Percentiles rank a stretch among this genome's conserved stretches.
Evolutionary conservation across 2,113 vertebrate species (phyloP).

Genomic region (Apodemus speciosus): DNA sequence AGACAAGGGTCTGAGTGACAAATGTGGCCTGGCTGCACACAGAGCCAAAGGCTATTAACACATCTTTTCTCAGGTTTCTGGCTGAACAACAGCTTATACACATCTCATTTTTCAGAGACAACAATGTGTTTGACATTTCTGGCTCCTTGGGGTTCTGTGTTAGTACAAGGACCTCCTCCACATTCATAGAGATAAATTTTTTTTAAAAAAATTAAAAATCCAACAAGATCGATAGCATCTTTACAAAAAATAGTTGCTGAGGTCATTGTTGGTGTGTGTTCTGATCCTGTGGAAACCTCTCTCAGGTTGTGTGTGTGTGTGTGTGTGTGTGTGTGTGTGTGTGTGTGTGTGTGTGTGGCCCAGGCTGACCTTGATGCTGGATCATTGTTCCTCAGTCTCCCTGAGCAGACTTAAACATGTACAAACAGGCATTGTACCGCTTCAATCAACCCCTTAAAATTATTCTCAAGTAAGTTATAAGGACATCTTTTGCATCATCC

Average conservation of each 20-base stretch:
- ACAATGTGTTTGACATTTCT: not conserved
- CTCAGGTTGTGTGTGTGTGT: not conserved
- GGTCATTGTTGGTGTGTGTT: not conserved
- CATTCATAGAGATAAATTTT: not conserved
- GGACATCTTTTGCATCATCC: not conserved
- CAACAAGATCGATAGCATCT: not conserved
- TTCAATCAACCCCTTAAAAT: not conserved
- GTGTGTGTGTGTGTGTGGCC: not conserved
- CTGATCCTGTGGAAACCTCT: not conserved
- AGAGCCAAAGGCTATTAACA: not conserved
- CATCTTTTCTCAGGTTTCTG: not conserved
- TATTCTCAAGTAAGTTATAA: not conserved
- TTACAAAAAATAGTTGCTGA: not conserved
- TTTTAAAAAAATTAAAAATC: not conserved
- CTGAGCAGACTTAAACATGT: not conserved
- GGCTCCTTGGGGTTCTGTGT: not conserved
- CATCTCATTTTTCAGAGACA: not conserved
- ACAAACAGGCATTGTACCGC: not conserved
- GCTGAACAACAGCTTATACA: not conserved
- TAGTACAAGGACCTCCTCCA: not conserved
- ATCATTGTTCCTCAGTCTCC: not conserved
- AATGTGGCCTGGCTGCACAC: not conserved
- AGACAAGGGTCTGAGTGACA: too few relatives aligned
- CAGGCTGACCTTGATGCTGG: not conserved
- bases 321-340: too few relatives aligned